Evolutionary conservation across 1,140 invertebrate species (phyloP).

Genomic region (Galendromus occidentalis): DNA sequence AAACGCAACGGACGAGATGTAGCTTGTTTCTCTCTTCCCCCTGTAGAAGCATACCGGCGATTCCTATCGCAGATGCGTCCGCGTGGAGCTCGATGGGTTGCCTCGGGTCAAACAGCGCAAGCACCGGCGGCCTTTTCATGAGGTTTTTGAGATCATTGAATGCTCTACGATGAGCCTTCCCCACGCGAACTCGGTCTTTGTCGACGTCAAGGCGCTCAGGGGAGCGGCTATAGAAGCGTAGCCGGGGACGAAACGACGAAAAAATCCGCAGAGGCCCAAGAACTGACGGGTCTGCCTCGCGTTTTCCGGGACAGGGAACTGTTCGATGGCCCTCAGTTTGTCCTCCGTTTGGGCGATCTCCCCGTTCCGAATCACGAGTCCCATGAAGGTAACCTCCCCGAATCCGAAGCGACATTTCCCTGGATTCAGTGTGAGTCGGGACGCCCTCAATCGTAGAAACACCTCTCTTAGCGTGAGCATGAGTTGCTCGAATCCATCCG

Average conservation of each 20-base stretch:
- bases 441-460: conserved; percentile 12
- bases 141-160: conserved; percentile 18
- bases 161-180: background rate
- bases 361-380: conserved; percentile 16
- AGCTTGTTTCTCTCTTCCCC: background rate
- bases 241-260: no score
- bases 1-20: conserved; percentile 11
- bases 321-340: no score
- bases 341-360: no score
- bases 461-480: conserved; percentile 11
- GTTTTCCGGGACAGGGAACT: no score
- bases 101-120: conserved; percentile 19
- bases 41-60: conserved; percentile 10
- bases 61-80: background rate
- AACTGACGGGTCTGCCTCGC: no score
- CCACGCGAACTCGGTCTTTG: conserved; percentile 15
- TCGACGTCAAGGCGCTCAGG: no score
- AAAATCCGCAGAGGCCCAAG: no score
- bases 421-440: conserved; percentile 20
- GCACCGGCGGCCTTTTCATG: conserved; percentile 17
- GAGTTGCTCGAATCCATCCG: no score
- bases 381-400: conserved; percentile 25
- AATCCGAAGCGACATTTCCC: conserved; percentile 27
- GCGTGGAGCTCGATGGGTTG: conserved; percentile 19
- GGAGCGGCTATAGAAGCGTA: no score